These are phyloP conservation scores for Beaufortia kweichowensis DNA, from an alignment of 2,113 vertebrate species.

Conservation along the genomic window DNA sequence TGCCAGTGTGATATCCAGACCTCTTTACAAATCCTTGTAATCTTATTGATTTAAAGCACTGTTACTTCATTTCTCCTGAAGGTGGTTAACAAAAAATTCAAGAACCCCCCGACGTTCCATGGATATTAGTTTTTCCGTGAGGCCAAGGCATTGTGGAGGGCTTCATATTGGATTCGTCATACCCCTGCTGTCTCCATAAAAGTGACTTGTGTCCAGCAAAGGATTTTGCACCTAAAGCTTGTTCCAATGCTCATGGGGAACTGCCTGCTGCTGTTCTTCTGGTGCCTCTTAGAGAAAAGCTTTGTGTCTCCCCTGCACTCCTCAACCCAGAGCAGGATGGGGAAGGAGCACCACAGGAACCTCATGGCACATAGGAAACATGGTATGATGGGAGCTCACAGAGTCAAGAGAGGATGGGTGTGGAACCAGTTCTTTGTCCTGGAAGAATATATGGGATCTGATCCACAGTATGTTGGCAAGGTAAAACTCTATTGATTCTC, in stretches of 20 bases:
- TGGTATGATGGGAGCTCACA: conserved; percentile 59
- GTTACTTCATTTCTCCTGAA: conserved; percentile 26
- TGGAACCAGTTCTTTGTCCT: conserved; percentile 98
- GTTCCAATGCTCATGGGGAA: conserved; percentile 93
- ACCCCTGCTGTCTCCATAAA: neutral
- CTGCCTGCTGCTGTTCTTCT: conserved; percentile 87
- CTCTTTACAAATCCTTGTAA: conserved; percentile 26
- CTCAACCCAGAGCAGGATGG: conserved; percentile 64
- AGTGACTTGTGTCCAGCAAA: conserved; percentile 39
- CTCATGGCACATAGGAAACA: conserved; percentile 54
- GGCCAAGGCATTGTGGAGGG: neutral
- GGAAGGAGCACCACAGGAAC: conserved; percentile 53
- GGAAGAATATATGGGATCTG: conserved; percentile 95
- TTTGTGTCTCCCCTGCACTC: conserved; percentile 78
- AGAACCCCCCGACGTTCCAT: conserved; percentile 10
- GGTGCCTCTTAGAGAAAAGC: conserved; percentile 88
- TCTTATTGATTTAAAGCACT: conserved; percentile 5
- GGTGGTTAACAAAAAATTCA: conserved; percentile 30
- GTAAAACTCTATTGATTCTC: conserved; percentile 67
- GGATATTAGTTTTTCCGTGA: conserved; percentile 45
- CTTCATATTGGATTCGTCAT: conserved; percentile 17
- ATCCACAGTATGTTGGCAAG: conserved; percentile 95
- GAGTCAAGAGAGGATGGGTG: conserved; percentile 93
- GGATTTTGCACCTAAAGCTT: conserved; percentile 43
- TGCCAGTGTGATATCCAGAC: conserved; percentile 15